These are phyloP conservation scores for Phalanger gymnotis DNA, from an alignment of 2,797 vertebrate species.

Conservation along the genomic window DNA sequence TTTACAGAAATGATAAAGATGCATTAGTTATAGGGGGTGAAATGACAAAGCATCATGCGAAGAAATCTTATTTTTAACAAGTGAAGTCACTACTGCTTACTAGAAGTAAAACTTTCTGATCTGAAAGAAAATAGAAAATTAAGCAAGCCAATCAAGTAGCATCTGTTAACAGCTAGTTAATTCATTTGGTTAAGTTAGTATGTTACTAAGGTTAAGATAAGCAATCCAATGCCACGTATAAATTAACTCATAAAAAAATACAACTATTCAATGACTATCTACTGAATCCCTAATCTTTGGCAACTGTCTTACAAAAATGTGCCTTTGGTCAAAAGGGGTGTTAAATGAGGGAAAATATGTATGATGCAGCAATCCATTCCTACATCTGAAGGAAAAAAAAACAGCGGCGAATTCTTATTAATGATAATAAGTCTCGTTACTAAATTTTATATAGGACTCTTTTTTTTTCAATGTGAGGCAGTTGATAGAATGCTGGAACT, in stretches of 20 bases:
- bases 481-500: neutral
- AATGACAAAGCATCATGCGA: neutral
- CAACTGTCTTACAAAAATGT: neutral
- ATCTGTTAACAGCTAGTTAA: neutral
- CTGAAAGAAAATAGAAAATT: neutral
- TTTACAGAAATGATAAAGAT: neutral
- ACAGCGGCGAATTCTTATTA: neutral
- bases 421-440: neutral
- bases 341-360: neutral
- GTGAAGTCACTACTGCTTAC: neutral
- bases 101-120: neutral
- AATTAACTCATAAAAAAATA: neutral
- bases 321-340: neutral
- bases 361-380: neutral
- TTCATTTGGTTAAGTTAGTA: neutral
- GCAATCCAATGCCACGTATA: neutral
- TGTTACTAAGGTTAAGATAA: neutral
- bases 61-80: constrained; percentile 31
- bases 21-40: neutral
- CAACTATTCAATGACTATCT: neutral
- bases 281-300: neutral
- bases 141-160: neutral
- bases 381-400: neutral
- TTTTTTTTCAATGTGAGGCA: neutral
- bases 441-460: neutral